Evolutionary conservation across 2,888 invertebrate species (phyloP).

Genomic region (Aporophyla lueneburgensis): DNA sequence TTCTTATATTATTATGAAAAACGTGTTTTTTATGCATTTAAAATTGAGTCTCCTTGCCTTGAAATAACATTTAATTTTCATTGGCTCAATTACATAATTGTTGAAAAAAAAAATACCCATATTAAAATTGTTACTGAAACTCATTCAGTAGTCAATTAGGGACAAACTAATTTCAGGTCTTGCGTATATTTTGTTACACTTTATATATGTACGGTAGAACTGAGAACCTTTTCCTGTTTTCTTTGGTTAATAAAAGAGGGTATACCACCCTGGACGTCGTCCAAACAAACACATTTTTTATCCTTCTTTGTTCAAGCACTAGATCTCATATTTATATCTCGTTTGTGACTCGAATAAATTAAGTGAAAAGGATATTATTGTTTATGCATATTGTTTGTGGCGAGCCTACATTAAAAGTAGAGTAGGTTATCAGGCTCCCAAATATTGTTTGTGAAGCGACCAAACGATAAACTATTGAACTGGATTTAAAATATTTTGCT

Average conservation of each 20-base stretch:
- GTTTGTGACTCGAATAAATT: constrained; percentile 41
- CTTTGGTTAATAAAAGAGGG: neutral
- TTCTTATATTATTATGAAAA: too few species aligned
- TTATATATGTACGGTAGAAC: too few species aligned
- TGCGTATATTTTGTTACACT: too few species aligned
- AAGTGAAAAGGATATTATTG: constrained; percentile 25
- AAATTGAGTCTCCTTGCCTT: too few species aligned
- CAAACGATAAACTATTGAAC: constrained; percentile 52
- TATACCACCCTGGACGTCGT: neutral
- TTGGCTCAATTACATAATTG: too few species aligned
- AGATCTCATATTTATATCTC: neutral
- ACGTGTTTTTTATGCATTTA: too few species aligned
- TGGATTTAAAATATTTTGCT: constrained; percentile 34
- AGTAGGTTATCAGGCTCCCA: constrained; percentile 45
- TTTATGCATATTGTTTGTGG: constrained; percentile 21
- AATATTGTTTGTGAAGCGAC: constrained; percentile 21
- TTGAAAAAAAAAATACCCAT: too few species aligned
- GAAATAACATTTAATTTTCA: too few species aligned
- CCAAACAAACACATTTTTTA: constrained; percentile 11
- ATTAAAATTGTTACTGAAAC: too few species aligned
- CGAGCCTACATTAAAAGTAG: constrained; percentile 11
- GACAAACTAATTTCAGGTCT: too few species aligned
- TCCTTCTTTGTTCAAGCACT: constrained; percentile 18
- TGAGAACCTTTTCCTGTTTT: too few species aligned
- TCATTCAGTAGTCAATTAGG: too few species aligned